Evolutionary conservation across 2,797 vertebrate genomes (phyloP), one percentile per base, ranked within the genome.

Genomic region (Picus viridis): DNA sequence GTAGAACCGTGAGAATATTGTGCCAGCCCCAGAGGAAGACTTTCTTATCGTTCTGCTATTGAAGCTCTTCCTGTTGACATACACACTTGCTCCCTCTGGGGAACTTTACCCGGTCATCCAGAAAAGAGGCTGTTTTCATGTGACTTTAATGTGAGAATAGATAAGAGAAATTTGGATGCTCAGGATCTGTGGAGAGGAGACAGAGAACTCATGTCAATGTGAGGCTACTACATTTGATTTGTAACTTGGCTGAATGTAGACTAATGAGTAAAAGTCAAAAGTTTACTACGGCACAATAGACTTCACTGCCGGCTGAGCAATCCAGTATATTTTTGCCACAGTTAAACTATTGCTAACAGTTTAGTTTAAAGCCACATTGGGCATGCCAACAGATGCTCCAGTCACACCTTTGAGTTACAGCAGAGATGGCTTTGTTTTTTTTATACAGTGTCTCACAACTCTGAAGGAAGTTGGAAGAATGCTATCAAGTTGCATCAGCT

Each of bases 51-150:
- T 56, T 83, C 39, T 70, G 82, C 41, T 77, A 14, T 65, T 90
- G 82, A 94, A 88, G 78, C 4, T 5, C 49, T 95, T 93, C 90
- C 79, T 89, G 75, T 92, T 76, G 84, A 87, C 72, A 59, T 2
- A 0, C 57, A 49, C 0, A 0, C 49, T 54, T 23, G 2, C 34
- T 62, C 56, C 59, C 89, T 80, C 56, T 54, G 81, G 75, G 86
- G 74, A 86, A 7, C 64, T 83, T 49, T 12, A 88, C 75, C 45
- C 54, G 18, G 41, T 92, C 59, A 69, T 69, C 73, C 82, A 83
- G 74, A 86, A 68, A 74, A 83, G 54, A 80, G 49, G 1, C 77
- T 85, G 75, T 19, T 59, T 72, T 90, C 45, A 16, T 0, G 5
- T 68, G 81, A 82, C 53, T 86, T 41, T 5, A 62, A 1, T 58